Evolutionary conservation across 2,797 vertebrate species (phyloP).

Genomic region (Dipus sagitta): DNA sequence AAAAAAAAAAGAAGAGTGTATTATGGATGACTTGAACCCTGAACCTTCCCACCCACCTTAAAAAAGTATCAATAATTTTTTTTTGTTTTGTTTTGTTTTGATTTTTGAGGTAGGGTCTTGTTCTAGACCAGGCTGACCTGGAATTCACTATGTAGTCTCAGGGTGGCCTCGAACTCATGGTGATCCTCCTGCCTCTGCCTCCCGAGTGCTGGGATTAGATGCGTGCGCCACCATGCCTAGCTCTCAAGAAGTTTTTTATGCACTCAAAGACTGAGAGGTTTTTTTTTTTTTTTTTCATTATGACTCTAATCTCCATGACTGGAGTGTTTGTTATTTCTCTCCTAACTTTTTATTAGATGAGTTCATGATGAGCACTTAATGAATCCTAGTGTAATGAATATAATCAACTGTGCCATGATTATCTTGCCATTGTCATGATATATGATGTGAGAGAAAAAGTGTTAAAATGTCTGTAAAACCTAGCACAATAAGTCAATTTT

Average conservation of each 20-base stretch:
- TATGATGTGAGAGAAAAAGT: slow-evolving; percentile 25
- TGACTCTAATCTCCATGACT: not conserved
- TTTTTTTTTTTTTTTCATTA: not conserved
- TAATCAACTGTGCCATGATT: not conserved
- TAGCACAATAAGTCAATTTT: not conserved
- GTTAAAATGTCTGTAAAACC: not conserved
- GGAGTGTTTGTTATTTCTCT: not conserved
- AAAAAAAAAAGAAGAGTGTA: no score
- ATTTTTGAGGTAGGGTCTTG: no score
- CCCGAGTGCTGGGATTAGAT: no score
- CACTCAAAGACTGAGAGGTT: not conserved
- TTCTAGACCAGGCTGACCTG: no score
- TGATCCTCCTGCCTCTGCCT: no score
- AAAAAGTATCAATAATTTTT: no score
- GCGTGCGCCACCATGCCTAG: no score
- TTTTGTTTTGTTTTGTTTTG: no score
- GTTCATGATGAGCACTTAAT: not conserved
- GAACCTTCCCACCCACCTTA: not conserved
- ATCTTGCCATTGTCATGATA: not conserved
- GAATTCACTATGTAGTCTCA: no score
- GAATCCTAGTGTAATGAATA: not conserved
- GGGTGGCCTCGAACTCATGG: no score
- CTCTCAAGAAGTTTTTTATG: not conserved
- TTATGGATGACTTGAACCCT: not conserved
- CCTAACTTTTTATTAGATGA: not conserved